A percentile compares a stretch with the other conserved stretches of the same genome.
Evolutionary conservation across 2,888 invertebrate genomes (phyloP).

Genomic region (Oscheius myriophilus): DNA sequence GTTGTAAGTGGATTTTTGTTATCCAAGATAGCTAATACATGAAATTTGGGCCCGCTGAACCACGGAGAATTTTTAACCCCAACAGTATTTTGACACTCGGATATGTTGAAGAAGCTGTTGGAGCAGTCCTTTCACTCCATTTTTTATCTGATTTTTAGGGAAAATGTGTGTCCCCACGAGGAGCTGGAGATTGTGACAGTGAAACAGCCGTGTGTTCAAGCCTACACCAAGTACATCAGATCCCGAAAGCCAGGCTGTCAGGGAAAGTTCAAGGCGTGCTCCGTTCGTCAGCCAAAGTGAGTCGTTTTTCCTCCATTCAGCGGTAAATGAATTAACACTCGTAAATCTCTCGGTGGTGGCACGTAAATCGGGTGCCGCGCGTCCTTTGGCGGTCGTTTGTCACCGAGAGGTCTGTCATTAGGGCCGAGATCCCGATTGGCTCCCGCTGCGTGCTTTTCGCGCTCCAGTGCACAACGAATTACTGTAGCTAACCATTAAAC

Average conservation of each 20-base stretch:
- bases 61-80: neutral
- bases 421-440: neutral
- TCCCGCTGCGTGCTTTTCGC: constrained; percentile 25
- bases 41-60: neutral
- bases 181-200: constrained; percentile 73
- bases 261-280: constrained; percentile 72
- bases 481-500: neutral
- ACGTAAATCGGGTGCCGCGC: neutral
- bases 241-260: constrained; percentile 74
- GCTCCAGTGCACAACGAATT: constrained; percentile 20
- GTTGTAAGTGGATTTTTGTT: too few relatives aligned
- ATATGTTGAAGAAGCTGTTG: neutral
- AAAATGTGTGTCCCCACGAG: constrained; percentile 74
- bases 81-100: too few relatives aligned
- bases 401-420: constrained; percentile 25
- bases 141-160: constrained; percentile 70
- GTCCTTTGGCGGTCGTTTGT: constrained; percentile 20
- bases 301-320: constrained; percentile 24
- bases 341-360: neutral
- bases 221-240: constrained; percentile 74
- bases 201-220: constrained; percentile 73
- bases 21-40: neutral
- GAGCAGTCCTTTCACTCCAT: neutral
- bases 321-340: too few relatives aligned
- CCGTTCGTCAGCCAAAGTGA: constrained; percentile 73